phyloP scores from a whole-genome alignment of 37 sponge, comb jelly and placozoan species.

The Beroe forskalii region DNA sequence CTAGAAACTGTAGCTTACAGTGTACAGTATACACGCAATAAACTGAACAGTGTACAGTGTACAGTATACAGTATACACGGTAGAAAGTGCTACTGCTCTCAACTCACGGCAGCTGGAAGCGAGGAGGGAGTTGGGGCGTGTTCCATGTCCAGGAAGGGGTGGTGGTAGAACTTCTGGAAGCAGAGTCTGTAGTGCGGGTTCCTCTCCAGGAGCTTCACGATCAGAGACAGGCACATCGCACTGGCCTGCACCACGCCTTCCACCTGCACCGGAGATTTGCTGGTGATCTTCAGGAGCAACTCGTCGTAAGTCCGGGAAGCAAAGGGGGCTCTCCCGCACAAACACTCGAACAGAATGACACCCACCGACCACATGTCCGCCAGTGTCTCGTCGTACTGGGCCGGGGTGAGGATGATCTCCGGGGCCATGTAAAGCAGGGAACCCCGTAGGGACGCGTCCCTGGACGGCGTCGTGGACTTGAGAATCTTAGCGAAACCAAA shows the following conservation, averaged over 20 bases:
- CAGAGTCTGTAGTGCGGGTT: neutral
- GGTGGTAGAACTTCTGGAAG: slow-evolving; percentile 51
- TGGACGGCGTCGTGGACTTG: slow-evolving; percentile 15
- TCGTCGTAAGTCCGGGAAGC: slow-evolving; percentile 62
- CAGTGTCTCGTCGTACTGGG: neutral
- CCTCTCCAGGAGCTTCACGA: slow-evolving; percentile 24
- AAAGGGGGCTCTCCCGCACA: slow-evolving; percentile 55
- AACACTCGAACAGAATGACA: slow-evolving; percentile 41
- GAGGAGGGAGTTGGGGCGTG: slow-evolving; percentile 62
- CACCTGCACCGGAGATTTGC: slow-evolving; percentile 17
- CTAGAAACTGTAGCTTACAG: too few species aligned
- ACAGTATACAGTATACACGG: too few species aligned
- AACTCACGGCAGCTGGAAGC: slow-evolving; percentile 35
- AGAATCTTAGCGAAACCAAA: slow-evolving; percentile 65
- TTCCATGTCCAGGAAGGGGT: slow-evolving; percentile 58
- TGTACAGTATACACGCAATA: too few species aligned
- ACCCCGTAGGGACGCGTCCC: slow-evolving; percentile 26
- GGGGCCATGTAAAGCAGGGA: slow-evolving; percentile 64
- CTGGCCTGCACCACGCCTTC: slow-evolving; percentile 3
- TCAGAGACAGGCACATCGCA: slow-evolving; percentile 21
- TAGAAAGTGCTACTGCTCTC: too few species aligned
- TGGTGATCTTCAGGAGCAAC: neutral
- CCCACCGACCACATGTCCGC: slow-evolving; percentile 62
- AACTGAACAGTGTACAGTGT: too few species aligned
- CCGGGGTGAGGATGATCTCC: slow-evolving; percentile 2